phyloP scores from a whole-genome alignment of 1,140 invertebrate species.

The Apis cerana region DNA sequence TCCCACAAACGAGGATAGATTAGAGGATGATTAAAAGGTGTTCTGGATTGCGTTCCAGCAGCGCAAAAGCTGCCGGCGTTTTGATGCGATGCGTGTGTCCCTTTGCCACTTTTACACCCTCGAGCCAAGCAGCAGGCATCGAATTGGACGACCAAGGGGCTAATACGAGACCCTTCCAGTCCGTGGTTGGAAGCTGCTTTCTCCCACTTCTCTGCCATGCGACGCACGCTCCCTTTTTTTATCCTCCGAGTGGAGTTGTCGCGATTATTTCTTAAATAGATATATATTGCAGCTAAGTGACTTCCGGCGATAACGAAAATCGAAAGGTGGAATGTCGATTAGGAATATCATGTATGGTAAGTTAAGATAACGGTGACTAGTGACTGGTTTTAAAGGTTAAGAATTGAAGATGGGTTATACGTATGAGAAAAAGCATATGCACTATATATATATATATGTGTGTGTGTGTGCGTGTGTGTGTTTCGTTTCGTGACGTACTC shows the following conservation, averaged over 20 bases:
- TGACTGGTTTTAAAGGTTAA: not conserved
- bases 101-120: slow-evolving; percentile 35
- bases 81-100: not conserved
- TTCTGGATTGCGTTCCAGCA: slow-evolving; percentile 36
- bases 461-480: too few relatives aligned
- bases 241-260: slow-evolving; percentile 4
- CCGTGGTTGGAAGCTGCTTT: not conserved
- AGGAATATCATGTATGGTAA: not conserved
- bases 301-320: slow-evolving; percentile 31
- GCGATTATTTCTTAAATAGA: slow-evolving; percentile 28
- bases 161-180: slow-evolving; percentile 18
- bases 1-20: slow-evolving; percentile 15
- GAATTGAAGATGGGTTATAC: not conserved
- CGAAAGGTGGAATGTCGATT: not conserved
- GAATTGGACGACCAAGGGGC: slow-evolving; percentile 7
- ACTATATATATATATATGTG: too few relatives aligned
- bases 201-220: not conserved
- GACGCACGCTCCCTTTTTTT: slow-evolving; percentile 6
- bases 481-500: too few relatives aligned
- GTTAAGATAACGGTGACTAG: not conserved
- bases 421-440: not conserved
- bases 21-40: slow-evolving; percentile 42
- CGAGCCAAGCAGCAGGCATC: slow-evolving; percentile 2
- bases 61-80: slow-evolving; percentile 11
- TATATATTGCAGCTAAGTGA: not conserved